Percentiles rank a stretch among this genome's conserved stretches.
Evolutionary conservation across 2,797 vertebrate species (phyloP).

Genomic region (Tarsius wallacei): DNA sequence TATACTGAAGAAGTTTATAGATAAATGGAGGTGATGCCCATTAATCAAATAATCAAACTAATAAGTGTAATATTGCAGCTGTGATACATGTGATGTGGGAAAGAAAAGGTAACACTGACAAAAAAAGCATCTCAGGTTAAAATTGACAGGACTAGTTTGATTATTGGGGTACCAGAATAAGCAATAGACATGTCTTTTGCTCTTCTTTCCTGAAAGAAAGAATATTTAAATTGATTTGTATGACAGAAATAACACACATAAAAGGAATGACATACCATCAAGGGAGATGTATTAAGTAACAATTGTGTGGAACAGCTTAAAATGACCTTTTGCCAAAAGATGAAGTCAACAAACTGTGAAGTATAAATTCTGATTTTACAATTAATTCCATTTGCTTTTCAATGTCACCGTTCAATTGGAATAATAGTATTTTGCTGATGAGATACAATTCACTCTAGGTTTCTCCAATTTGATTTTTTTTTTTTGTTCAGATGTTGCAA

Average conservation of each 20-base stretch:
- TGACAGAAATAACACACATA: conserved; percentile 7
- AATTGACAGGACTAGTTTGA: conserved; percentile 22
- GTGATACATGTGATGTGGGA: neutral
- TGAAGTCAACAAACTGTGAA: conserved; percentile 18
- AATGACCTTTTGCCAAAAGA: conserved; percentile 59
- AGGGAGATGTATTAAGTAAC: neutral
- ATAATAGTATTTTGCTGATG: conserved; percentile 8
- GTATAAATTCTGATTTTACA: conserved; percentile 76
- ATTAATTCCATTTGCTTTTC: conserved; percentile 45
- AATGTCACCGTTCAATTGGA: neutral
- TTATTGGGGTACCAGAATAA: neutral
- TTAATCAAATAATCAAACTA: neutral
- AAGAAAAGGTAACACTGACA: neutral
- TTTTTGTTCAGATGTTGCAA: conserved; percentile 95
- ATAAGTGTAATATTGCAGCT: neutral
- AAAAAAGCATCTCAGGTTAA: neutral
- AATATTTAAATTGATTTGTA: neutral
- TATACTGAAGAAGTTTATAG: neutral
- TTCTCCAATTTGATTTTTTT: conserved; percentile 57
- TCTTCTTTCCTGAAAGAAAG: neutral
- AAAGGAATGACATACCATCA: neutral
- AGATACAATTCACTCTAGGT: conserved; percentile 17
- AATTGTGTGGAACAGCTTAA: neutral
- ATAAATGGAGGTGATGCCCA: neutral
- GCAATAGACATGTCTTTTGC: neutral